phyloP scores from a whole-genome alignment of 2,888 invertebrate species.

The Pseudococcus longispinus region DNA sequence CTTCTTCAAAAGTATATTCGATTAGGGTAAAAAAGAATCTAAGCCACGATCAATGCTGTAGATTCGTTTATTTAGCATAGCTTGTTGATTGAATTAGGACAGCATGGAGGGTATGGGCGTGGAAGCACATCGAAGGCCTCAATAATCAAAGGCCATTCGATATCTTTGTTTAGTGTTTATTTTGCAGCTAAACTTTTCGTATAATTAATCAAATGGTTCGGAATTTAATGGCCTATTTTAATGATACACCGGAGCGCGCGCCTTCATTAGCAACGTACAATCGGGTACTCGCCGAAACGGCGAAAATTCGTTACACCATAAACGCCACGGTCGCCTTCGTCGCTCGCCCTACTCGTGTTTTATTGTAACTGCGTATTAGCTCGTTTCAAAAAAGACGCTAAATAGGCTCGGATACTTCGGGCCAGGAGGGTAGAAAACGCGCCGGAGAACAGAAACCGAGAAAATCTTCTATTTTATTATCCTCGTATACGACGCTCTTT shows the following conservation, averaged over 20 bases:
- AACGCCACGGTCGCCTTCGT: not conserved
- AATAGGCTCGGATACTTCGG: not conserved
- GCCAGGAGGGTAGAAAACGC: not conserved
- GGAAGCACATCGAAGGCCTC: not conserved
- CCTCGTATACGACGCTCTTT: conserved; percentile 23
- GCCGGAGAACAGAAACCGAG: not conserved
- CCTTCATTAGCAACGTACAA: conserved; percentile 34
- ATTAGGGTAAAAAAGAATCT: no score
- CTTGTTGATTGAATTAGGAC: conserved; percentile 16
- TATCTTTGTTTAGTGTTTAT: conserved; percentile 28
- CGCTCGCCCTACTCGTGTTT: not conserved
- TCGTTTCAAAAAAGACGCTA: conserved; percentile 7
- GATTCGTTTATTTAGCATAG: not conserved
- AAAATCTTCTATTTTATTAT: conserved; percentile 27
- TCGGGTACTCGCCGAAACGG: conserved; percentile 27
- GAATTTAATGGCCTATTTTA: conserved; percentile 44
- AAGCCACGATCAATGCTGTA: not conserved
- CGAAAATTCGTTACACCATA: conserved; percentile 36
- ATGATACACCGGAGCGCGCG: conserved; percentile 38
- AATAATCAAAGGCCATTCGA: conserved; percentile 19
- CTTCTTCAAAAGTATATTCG: no score
- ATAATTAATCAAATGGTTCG: conserved; percentile 43
- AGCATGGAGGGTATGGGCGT: not conserved
- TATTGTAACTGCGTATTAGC: conserved; percentile 34
- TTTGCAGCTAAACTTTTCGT: conserved; percentile 28